Percentiles rank a stretch among this genome's conserved stretches.
These are phyloP conservation scores for Epiblema foenella DNA, from an alignment of 2,888 invertebrate genomes.

Conservation along the genomic window DNA sequence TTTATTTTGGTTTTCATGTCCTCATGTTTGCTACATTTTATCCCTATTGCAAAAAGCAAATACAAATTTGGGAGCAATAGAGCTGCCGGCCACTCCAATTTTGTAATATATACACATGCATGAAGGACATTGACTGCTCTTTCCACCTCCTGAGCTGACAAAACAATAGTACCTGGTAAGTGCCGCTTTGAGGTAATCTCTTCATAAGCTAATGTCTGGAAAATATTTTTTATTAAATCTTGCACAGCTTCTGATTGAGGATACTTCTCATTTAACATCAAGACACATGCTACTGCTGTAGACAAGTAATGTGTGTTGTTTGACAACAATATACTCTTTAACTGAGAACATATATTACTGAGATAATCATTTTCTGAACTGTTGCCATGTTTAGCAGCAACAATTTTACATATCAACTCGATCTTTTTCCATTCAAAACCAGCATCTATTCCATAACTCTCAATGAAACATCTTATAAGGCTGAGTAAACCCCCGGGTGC, in stretches of 20 bases:
- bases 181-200: slow-evolving; percentile 52
- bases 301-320: slow-evolving; percentile 74
- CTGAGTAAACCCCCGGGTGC: slow-evolving; percentile 87
- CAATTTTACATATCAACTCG: slow-evolving; percentile 87
- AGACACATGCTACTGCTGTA: slow-evolving; percentile 84
- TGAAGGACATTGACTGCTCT: slow-evolving; percentile 68
- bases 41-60: slow-evolving; percentile 73
- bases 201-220: slow-evolving; percentile 63
- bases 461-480: slow-evolving; percentile 87
- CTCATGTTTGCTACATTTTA: slow-evolving; percentile 64
- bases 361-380: slow-evolving; percentile 79
- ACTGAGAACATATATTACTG: slow-evolving; percentile 80
- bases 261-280: slow-evolving; percentile 80
- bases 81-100: slow-evolving; percentile 64
- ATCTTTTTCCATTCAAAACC: slow-evolving; percentile 88
- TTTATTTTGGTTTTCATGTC: slow-evolving; percentile 66
- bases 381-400: slow-evolving; percentile 82
- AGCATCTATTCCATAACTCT: slow-evolving; percentile 80
- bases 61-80: slow-evolving; percentile 71
- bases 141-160: slow-evolving; percentile 70
- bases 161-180: slow-evolving; percentile 69
- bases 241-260: slow-evolving; percentile 67
- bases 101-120: slow-evolving; percentile 63
- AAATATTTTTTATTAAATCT: slow-evolving; percentile 59
- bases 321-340: slow-evolving; percentile 75